A percentile compares a stretch with the other conserved stretches of the same genome.
Conservation (phyloP, 2,113 vertebrate species). For the Cisticola juncidis region DNA sequence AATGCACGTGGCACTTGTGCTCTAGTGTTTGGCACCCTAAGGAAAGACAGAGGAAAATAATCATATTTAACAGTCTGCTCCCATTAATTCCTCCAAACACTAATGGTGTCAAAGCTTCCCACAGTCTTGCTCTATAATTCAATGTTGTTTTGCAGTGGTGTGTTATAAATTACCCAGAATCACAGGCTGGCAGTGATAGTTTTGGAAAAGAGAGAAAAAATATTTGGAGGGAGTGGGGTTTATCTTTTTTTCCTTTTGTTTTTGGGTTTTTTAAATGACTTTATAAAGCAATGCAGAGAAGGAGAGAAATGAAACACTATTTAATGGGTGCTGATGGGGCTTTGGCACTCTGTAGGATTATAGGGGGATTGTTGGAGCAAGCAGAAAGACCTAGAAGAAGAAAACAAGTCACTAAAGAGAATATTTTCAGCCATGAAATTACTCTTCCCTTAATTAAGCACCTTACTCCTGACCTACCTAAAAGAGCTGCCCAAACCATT, state of each 20-base stretch:
- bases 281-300: not conserved
- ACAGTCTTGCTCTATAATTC: not conserved
- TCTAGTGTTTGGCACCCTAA: slow-evolving; percentile 31
- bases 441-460: not conserved
- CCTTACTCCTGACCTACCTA: not conserved
- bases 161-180: not conserved
- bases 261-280: not conserved
- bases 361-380: not conserved
- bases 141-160: not conserved
- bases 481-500: not conserved
- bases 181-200: not conserved
- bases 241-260: not conserved
- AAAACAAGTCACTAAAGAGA: not conserved
- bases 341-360: not conserved
- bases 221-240: not conserved
- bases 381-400: not conserved
- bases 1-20: slow-evolving; percentile 43
- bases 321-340: not conserved
- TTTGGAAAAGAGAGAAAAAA: not conserved
- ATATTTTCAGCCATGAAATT: not conserved
- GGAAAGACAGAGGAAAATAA: slow-evolving; percentile 25
- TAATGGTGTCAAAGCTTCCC: not conserved
- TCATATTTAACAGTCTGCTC: not conserved
- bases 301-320: not conserved
- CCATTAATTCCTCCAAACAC: not conserved